Conservation (phyloP, 2,888 invertebrate genomes). For the Rutpela maculata region DNA sequence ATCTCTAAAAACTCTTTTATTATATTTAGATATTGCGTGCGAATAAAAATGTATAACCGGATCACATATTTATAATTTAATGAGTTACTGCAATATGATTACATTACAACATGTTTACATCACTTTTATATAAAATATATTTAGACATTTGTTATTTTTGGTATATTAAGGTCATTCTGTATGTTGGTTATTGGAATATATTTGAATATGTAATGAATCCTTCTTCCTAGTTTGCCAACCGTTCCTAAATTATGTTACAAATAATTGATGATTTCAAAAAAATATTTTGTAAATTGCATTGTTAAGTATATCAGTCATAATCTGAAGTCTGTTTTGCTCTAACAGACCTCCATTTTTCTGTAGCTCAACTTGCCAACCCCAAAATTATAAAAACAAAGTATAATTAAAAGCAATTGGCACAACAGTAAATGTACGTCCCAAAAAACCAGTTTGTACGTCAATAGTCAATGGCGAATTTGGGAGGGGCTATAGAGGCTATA, state of each 20-base stretch:
- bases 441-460: too few species aligned
- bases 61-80: conserved; percentile 25
- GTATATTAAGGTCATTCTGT: conserved; percentile 7
- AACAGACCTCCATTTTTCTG: too few species aligned
- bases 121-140: conserved; percentile 21
- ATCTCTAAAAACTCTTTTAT: neutral
- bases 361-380: too few species aligned
- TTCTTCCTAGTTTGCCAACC: neutral
- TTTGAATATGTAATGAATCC: conserved; percentile 19
- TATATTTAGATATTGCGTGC: conserved; percentile 22
- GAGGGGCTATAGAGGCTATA: too few species aligned
- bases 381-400: too few species aligned
- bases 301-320: too few species aligned
- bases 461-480: too few species aligned
- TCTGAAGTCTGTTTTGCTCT: too few species aligned
- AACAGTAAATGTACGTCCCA: too few species aligned
- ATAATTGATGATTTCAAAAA: too few species aligned
- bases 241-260: neutral
- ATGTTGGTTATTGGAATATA: conserved; percentile 7
- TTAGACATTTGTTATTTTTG: neutral
- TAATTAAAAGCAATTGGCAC: too few species aligned
- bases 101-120: conserved; percentile 11
- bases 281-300: too few species aligned
- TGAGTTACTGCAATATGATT: conserved; percentile 9
- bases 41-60: conserved; percentile 18